Conservation (phyloP, 2,797 vertebrate species). For the Helarctos malayanus region DNA sequence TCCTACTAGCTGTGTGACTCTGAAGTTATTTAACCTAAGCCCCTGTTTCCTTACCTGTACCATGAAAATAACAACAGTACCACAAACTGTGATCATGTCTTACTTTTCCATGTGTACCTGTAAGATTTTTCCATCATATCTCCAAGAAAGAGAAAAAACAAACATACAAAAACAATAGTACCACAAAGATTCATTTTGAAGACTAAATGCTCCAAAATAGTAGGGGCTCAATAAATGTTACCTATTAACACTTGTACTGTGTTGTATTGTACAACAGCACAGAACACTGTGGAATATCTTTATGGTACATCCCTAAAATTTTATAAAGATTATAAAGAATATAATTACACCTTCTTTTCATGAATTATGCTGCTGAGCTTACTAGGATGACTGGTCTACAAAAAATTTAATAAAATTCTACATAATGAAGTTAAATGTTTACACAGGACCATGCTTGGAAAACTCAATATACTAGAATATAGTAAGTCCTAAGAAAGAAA, state of each 20-base stretch:
- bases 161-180: neutral
- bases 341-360: neutral
- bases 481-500: conserved; percentile 33
- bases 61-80: conserved; percentile 26
- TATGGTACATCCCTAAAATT: neutral
- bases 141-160: neutral
- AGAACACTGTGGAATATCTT: conserved; percentile 37
- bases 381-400: neutral
- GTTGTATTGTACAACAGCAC: conserved; percentile 12
- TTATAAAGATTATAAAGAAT: conserved; percentile 34
- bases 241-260: conserved; percentile 16
- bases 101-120: neutral
- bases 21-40: conserved; percentile 9
- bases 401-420: conserved; percentile 8
- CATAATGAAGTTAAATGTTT: neutral
- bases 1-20: neutral
- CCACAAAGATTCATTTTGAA: neutral
- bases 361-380: conserved; percentile 25
- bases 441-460: neutral
- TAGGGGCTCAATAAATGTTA: conserved; percentile 1
- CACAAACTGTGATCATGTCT: neutral
- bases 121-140: neutral
- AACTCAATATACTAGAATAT: conserved; percentile 42
- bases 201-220: neutral
- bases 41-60: neutral